Evolutionary conservation across 2,113 vertebrate species (phyloP).

Genomic region (Mobula hypostoma): DNA sequence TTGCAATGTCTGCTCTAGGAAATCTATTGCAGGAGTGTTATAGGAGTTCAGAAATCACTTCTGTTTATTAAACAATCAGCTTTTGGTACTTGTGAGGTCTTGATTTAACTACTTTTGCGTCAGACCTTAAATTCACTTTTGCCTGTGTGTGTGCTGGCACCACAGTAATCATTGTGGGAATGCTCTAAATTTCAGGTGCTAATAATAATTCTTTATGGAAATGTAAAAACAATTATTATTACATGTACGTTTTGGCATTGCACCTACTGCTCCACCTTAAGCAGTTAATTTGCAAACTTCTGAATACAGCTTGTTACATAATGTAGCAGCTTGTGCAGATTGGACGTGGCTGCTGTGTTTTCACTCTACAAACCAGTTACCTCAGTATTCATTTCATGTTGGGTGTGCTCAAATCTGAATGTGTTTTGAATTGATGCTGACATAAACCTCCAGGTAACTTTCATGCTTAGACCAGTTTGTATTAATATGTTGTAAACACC

Average conservation of each 20-base stretch:
- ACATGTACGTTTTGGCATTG: background rate
- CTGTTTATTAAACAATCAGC: no score
- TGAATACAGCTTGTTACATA: background rate
- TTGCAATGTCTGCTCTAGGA: no score
- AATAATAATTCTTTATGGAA: background rate
- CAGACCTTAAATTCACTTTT: no score
- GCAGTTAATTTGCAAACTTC: background rate
- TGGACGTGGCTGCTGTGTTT: background rate
- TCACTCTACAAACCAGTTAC: background rate
- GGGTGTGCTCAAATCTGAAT: background rate
- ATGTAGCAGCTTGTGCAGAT: background rate
- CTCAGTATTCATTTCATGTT: background rate
- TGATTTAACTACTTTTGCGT: no score
- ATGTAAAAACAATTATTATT: background rate
- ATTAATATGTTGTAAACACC: background rate
- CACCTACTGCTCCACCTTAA: background rate
- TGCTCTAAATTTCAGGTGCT: background rate
- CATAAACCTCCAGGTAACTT: background rate
- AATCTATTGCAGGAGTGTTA: no score
- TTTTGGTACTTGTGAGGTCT: no score
- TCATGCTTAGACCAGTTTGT: background rate
- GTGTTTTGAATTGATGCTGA: background rate
- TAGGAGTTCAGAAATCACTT: no score
- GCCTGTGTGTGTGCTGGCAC: background rate
- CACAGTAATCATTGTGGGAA: background rate